These are phyloP conservation scores for Yponomeuta cagnagella DNA, from an alignment of 2,888 invertebrate genomes.

Conservation along the genomic window DNA sequence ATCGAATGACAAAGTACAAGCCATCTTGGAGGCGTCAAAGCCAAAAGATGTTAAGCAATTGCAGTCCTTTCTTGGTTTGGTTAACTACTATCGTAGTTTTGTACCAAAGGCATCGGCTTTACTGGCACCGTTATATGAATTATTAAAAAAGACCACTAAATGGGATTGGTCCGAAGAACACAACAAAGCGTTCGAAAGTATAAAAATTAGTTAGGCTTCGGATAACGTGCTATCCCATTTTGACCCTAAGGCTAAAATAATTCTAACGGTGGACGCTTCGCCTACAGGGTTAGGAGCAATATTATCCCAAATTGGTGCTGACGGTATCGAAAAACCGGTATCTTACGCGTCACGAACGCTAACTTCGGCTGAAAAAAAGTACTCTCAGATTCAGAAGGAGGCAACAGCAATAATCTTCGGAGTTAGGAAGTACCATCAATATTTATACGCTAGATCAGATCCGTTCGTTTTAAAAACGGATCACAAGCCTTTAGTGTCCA, in stretches of 20 bases:
- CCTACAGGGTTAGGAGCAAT: constrained; percentile 18
- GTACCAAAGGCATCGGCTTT: neutral
- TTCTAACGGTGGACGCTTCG: constrained; percentile 18
- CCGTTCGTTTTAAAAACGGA: constrained; percentile 17
- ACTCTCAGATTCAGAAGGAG: constrained; percentile 1
- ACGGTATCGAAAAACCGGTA: constrained; percentile 14
- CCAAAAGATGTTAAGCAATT: neutral
- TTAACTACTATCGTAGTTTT: constrained; percentile 1
- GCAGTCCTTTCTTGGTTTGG: neutral
- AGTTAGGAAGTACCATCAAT: constrained; percentile 8
- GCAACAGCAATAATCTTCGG: constrained; percentile 9
- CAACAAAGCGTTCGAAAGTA: neutral
- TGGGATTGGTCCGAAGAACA: neutral
- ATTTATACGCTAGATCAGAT: neutral
- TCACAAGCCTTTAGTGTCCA: constrained; percentile 16
- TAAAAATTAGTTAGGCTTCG: neutral
- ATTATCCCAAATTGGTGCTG: constrained; percentile 13
- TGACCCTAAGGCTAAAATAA: neutral
- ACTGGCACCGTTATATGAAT: neutral
- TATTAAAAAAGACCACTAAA: neutral
- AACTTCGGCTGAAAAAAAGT: neutral
- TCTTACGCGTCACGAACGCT: constrained; percentile 10
- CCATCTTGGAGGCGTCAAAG: neutral
- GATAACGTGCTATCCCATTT: neutral
- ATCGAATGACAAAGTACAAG: neutral